Evolutionary conservation across 2,888 invertebrate genomes (phyloP).

Genomic region (Eristalis intricaria): DNA sequence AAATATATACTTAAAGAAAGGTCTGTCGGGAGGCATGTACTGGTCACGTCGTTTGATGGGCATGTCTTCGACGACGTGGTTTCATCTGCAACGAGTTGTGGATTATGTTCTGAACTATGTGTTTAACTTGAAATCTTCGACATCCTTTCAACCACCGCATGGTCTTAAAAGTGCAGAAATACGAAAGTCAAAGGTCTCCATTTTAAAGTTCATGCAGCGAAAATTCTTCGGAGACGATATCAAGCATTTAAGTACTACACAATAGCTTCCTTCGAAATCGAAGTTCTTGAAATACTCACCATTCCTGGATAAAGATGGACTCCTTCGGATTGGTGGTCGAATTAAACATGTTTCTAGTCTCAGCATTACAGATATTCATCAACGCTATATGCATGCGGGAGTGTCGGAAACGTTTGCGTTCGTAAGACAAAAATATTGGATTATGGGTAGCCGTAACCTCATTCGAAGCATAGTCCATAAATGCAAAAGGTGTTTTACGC

Average conservation of each 20-base stretch:
- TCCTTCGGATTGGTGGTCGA: constrained; percentile 1
- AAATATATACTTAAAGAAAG: background rate
- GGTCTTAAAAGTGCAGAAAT: background rate
- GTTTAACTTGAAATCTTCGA: background rate
- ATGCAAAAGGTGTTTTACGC: too few species aligned
- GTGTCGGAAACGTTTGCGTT: constrained; percentile 37
- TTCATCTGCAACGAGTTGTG: background rate
- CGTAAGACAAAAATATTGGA: constrained; percentile 39
- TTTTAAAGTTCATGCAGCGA: background rate
- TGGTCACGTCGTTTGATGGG: background rate
- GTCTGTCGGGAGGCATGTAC: background rate
- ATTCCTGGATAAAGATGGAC: constrained; percentile 7
- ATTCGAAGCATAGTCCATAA: too few species aligned
- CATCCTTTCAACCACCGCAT: background rate
- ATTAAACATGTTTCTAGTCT: background rate
- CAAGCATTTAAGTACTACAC: background rate
- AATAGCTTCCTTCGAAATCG: constrained; percentile 7
- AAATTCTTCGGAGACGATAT: background rate
- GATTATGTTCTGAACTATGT: background rate
- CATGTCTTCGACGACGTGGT: background rate
- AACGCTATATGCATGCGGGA: constrained; percentile 34
- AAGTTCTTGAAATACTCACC: background rate
- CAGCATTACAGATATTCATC: constrained; percentile 23
- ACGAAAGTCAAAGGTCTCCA: background rate
- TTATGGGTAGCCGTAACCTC: constrained; percentile 48